These are phyloP conservation scores for Acanthurus lineatus DNA, from an alignment of 2,797 vertebrate species.

Conservation along the genomic window DNA sequence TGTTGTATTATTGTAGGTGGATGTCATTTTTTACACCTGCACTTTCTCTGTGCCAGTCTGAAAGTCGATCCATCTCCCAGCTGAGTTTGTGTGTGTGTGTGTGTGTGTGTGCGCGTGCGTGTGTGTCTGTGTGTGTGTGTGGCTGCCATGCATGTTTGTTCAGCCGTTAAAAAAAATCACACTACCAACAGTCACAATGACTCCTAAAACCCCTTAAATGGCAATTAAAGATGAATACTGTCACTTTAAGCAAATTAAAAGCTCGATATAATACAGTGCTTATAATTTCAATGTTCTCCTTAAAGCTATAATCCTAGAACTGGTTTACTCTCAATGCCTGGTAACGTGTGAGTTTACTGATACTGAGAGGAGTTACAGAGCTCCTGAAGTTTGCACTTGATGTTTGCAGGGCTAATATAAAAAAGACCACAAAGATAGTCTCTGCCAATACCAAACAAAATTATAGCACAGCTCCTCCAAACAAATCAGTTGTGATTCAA, in stretches of 20 bases:
- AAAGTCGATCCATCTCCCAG: slow-evolving; percentile 44
- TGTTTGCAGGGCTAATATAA: slow-evolving; percentile 38
- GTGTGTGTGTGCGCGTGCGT: slow-evolving; percentile 1
- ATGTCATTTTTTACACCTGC: slow-evolving; percentile 44
- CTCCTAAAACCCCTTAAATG: slow-evolving; percentile 13
- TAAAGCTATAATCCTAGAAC: not conserved
- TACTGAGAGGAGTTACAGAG: slow-evolving; percentile 24
- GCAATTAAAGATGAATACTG: slow-evolving; percentile 44
- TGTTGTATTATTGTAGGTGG: slow-evolving; percentile 47
- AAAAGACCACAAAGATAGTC: slow-evolving; percentile 18
- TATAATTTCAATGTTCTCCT: not conserved
- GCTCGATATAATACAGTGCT: slow-evolving; percentile 12
- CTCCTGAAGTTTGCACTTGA: slow-evolving; percentile 55
- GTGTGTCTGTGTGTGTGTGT: not conserved
- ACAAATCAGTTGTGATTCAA: slow-evolving; percentile 29
- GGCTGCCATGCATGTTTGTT: slow-evolving; percentile 29
- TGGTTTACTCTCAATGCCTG: slow-evolving; percentile 29
- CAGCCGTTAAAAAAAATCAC: slow-evolving; percentile 43
- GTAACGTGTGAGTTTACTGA: slow-evolving; percentile 43
- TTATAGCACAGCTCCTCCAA: slow-evolving; percentile 44
- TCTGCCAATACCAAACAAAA: slow-evolving; percentile 41
- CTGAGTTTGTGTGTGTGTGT: slow-evolving; percentile 4
- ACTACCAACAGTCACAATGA: slow-evolving; percentile 52
- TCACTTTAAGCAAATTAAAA: slow-evolving; percentile 46
- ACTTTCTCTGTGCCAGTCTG: slow-evolving; percentile 50